Base-by-base conservation (phyloP, 2,888 invertebrate genomes). In the Chrysodeixis includens region DNA sequence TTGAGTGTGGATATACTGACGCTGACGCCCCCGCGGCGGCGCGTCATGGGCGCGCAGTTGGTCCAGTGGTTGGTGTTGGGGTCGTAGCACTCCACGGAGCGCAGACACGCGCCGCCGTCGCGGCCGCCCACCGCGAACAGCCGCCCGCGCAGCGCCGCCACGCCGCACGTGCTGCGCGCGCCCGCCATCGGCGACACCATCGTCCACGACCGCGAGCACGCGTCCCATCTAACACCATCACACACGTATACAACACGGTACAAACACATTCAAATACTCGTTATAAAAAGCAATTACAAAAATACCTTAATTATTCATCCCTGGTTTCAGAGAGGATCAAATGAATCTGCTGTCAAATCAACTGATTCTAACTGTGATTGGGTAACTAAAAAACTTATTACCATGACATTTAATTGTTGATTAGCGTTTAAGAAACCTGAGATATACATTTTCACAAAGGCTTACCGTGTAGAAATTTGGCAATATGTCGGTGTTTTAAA, bases 101-200 rank as follows among this genome's bases (percentile, higher is more conserved):
- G 96, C 74, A 99, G 96, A 86, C 99, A 99, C 0, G 98, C 97
- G 74, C 98, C 97, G 55, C 98, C 98, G 92, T 99, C 99, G 61
- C 99, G 96, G 0, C 99, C 99, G 51, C 99, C 99, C 53, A 98
- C 98, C 4, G 98, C 99, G 93, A 98, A 99, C 71, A 99, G 95
- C 81, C 98, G 97, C 35, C 95, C 97, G 81, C 97, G 97, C 56
- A 99, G 95, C 55, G 98, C 98, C 62, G 98, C 98, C 40, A 99
- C 98, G 35, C 99, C 99, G 70, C 98, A 98, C 18, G 99, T 98
- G 80, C 97, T 98, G 57, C 99, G 96, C 87, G 98, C 97, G 66
- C 97, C 97, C 66, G 97, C 96, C 99, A 99, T 99, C 1, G 98
- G 97, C 5, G 98, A 97, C 68, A 99, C 98, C 86, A 97, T 97